These are phyloP conservation scores for Steromphala cineraria DNA, from an alignment of 2,888 invertebrate genomes.

Conservation along the genomic window DNA sequence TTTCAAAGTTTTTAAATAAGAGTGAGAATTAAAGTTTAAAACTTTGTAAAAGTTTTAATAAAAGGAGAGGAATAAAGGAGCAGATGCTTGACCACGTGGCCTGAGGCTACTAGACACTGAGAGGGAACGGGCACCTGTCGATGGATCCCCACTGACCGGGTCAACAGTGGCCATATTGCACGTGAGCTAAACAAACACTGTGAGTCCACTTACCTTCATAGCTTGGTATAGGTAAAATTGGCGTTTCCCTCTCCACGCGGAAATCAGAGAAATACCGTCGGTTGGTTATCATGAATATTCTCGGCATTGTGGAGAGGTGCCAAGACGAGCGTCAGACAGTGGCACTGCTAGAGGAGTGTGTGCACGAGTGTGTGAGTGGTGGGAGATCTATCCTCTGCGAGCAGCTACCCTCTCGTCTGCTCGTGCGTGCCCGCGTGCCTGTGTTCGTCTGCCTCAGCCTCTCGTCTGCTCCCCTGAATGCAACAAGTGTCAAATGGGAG, in stretches of 20 bases:
- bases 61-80: no score
- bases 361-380: no score
- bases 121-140: not conserved
- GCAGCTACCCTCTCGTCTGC: not conserved
- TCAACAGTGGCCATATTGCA: constrained; percentile 1
- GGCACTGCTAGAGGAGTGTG: not conserved
- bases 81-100: not conserved
- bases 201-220: constrained; percentile 3
- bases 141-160: not conserved
- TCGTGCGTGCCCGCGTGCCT: not conserved
- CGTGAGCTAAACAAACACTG: not conserved
- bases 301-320: constrained; percentile 77
- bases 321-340: not conserved
- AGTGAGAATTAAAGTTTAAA: no score
- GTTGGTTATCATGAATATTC: constrained; percentile 82
- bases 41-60: no score
- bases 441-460: not conserved
- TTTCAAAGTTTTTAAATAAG: no score
- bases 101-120: not conserved
- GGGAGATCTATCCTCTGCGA: not conserved
- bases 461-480: not conserved
- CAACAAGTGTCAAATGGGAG: constrained; percentile 27
- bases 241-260: constrained; percentile 3
- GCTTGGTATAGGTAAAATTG: constrained; percentile 14
- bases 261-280: constrained; percentile 76